Percentiles rank a stretch among this genome's conserved stretches.
Evolutionary conservation across 2,797 vertebrate genomes (phyloP).

Genomic region (Carapus acus): DNA sequence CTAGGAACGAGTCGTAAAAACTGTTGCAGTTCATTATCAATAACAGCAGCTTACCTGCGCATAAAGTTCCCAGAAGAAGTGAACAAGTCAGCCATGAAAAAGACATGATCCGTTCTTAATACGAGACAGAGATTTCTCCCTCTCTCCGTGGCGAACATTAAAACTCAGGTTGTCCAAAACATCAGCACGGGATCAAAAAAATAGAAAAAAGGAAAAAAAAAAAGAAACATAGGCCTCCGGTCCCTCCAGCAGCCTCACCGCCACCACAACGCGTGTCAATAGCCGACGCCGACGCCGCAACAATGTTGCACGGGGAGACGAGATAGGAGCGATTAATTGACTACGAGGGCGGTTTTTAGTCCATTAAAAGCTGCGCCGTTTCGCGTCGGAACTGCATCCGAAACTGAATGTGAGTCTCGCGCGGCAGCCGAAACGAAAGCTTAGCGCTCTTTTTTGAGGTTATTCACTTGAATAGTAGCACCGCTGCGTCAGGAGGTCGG

Average conservation of each 20-base stretch:
- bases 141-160: constrained; percentile 70
- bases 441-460: constrained; percentile 25
- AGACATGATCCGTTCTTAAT: constrained; percentile 84
- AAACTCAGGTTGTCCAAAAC: constrained; percentile 57
- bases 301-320: constrained; percentile 55
- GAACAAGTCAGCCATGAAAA: constrained; percentile 92
- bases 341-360: constrained; percentile 23
- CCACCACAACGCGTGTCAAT: constrained; percentile 58
- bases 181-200: constrained; percentile 23
- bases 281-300: constrained; percentile 63
- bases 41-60: constrained; percentile 78
- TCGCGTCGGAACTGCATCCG: constrained; percentile 33
- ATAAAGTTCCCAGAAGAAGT: constrained; percentile 94
- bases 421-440: constrained; percentile 16
- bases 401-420: constrained; percentile 16
- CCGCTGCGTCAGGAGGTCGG: constrained; percentile 67
- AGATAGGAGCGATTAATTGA: constrained; percentile 43
- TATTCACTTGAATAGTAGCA: constrained; percentile 52
- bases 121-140: constrained; percentile 53
- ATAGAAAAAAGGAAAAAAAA: no score
- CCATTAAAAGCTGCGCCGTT: constrained; percentile 33
- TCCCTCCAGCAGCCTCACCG: constrained; percentile 49
- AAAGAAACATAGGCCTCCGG: constrained; percentile 54
- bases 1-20: constrained; percentile 6
- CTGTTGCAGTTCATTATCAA: constrained; percentile 24